A percentile compares a stretch with the other conserved stretches of the same genome.
Conservation (phyloP, 2,797 vertebrate species). For the Acanthopagrus latus region DNA sequence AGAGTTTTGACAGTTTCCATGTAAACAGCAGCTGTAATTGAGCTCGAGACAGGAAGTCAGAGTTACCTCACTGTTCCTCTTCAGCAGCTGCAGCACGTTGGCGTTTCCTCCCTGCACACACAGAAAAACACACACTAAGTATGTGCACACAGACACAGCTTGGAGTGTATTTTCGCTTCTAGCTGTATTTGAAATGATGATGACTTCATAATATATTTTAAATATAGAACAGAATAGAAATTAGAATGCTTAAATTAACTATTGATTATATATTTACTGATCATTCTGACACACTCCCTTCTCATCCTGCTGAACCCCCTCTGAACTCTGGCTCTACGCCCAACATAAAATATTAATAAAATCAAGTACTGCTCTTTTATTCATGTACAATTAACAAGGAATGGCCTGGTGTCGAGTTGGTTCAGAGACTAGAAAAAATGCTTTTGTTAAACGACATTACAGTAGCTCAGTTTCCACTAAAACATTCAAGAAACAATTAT, state of each 20-base stretch:
- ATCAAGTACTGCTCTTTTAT: constrained; percentile 29
- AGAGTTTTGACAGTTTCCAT: constrained; percentile 57
- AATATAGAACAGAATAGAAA: not conserved
- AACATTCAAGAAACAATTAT: constrained; percentile 37
- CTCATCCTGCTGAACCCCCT: constrained; percentile 20
- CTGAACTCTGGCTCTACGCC: constrained; percentile 37
- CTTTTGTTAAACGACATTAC: constrained; percentile 2
- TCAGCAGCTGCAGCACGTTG: constrained; percentile 92
- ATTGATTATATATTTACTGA: constrained; percentile 20
- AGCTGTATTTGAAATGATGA: not conserved
- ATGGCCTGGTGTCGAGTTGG: not conserved
- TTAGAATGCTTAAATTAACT: constrained; percentile 4
- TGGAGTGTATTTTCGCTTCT: not conserved
- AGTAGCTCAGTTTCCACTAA: constrained; percentile 12
- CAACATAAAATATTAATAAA: constrained; percentile 26
- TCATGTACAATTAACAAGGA: constrained; percentile 20
- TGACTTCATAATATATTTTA: too few species aligned
- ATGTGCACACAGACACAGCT: constrained; percentile 2
- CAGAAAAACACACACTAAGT: constrained; percentile 59
- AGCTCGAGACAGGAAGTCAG: constrained; percentile 62
- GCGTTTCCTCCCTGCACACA: constrained; percentile 90
- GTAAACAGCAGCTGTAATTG: constrained; percentile 48
- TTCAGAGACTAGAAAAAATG: constrained; percentile 11
- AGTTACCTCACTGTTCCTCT: constrained; percentile 96
- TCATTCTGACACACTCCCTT: constrained; percentile 3